A percentile compares a stretch with the other conserved stretches of the same genome.
Conservation (phyloP, 1,140 invertebrate species). For the Dryas iulia region DNA sequence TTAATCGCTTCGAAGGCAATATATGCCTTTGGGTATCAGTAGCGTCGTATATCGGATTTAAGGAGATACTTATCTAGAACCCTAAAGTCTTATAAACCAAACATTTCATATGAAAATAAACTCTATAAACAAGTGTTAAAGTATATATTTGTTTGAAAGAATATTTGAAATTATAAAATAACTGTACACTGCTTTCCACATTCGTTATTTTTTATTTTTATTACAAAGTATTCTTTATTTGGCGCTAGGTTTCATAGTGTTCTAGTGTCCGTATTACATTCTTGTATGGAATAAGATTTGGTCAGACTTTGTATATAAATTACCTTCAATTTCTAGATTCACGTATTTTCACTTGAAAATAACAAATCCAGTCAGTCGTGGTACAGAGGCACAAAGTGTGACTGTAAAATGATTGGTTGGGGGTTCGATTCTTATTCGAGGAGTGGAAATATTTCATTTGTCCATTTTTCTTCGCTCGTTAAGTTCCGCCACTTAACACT, state of each 20-base stretch:
- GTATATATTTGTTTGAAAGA: not conserved
- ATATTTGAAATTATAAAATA: not conserved
- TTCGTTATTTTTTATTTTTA: slow-evolving; percentile 36
- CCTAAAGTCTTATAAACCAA: not conserved
- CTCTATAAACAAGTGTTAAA: not conserved
- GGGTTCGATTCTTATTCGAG: no score
- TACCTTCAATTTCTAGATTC: no score
- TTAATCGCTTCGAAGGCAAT: slow-evolving; percentile 35
- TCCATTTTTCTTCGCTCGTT: no score
- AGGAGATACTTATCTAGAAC: slow-evolving; percentile 20
- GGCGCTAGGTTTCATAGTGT: slow-evolving; percentile 13
- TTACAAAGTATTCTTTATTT: slow-evolving; percentile 30
- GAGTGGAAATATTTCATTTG: no score
- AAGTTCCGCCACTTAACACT: no score
- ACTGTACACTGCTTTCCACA: not conserved
- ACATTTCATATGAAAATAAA: not conserved
- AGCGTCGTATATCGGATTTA: slow-evolving; percentile 38
- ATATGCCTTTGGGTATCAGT: slow-evolving; percentile 33
- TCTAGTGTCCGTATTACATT: not conserved
- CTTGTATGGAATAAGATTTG: not conserved
- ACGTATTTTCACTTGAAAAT: no score
- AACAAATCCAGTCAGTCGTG: no score
- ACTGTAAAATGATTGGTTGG: no score
- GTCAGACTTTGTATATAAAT: not conserved
- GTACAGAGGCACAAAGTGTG: no score